A percentile compares a stretch with the other conserved stretches of the same genome.
Conservation (phyloP, 2,888 invertebrate genomes). For the Agonopterix heracliana region DNA sequence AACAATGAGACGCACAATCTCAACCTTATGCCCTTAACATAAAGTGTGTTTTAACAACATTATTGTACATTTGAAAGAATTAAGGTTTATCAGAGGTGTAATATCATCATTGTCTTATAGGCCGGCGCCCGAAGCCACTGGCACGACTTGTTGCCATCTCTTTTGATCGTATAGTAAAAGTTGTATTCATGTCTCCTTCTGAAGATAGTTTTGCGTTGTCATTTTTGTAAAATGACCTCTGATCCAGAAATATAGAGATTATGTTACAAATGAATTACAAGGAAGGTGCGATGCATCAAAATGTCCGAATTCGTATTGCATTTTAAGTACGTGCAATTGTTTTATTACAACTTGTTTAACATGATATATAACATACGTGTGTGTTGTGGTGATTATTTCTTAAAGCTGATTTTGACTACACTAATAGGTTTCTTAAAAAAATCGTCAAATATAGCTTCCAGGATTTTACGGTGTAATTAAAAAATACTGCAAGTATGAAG, state of each 20-base stretch:
- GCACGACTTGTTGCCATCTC: constrained; percentile 33
- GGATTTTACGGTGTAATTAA: too few species aligned
- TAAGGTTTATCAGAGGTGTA: constrained; percentile 24
- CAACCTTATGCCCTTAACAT: constrained; percentile 38
- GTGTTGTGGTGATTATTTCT: too few species aligned
- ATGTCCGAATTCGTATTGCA: background rate
- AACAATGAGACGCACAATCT: constrained; percentile 1
- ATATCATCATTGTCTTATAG: constrained; percentile 54
- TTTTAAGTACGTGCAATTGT: too few species aligned
- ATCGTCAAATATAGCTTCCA: too few species aligned
- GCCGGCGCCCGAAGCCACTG: constrained; percentile 48
- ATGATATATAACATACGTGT: too few species aligned
- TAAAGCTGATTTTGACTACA: too few species aligned
- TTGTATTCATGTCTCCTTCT: constrained; percentile 27
- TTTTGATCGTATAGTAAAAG: constrained; percentile 17
- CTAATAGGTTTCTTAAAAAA: too few species aligned
- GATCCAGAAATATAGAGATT: constrained; percentile 58
- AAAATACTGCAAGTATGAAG: too few species aligned
- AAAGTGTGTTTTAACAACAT: constrained; percentile 2
- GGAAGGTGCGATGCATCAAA: constrained; percentile 1
- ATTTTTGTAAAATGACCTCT: constrained; percentile 67
- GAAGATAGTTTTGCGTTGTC: constrained; percentile 49
- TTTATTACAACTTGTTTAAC: too few species aligned
- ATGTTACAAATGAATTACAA: constrained; percentile 51
- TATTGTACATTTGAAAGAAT: background rate